Percentiles rank a stretch among this genome's conserved stretches.
Conservation (phyloP, 1,140 invertebrate genomes). For the Hylyphantes graminicola region DNA sequence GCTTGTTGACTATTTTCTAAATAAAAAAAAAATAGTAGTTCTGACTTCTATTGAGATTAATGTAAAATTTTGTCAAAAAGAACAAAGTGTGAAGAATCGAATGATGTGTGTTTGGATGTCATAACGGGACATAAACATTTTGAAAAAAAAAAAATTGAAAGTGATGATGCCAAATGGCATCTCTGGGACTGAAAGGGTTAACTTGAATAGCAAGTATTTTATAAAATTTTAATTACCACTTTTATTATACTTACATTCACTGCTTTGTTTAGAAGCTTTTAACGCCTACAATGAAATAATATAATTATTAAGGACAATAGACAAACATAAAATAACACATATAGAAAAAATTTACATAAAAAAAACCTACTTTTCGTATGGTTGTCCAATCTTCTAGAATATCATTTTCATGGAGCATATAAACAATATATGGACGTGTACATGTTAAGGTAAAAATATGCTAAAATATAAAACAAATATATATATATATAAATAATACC, state of each 20-base stretch:
- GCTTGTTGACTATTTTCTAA: no score
- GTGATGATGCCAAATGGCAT: no score
- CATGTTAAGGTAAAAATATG: conserved; percentile 58
- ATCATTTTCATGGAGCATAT: conserved; percentile 92
- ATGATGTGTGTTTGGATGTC: no score
- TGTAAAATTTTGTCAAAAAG: no score
- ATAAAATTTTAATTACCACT: background rate
- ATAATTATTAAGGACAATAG: conserved; percentile 25
- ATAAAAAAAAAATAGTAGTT: no score
- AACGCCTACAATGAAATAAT: conserved; percentile 62
- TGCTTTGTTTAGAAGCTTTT: conserved; percentile 64
- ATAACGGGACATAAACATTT: no score
- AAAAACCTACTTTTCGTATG: conserved; percentile 81
- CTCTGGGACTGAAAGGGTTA: no score
- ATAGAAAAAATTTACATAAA: background rate
- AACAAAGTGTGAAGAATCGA: no score
- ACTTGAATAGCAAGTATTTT: background rate
- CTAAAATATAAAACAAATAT: no score
- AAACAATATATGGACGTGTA: conserved; percentile 90
- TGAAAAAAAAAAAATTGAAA: no score
- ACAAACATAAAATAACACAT: background rate
- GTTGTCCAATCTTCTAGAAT: conserved; percentile 96
- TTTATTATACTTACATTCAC: conserved; percentile 63
- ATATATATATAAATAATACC: no score
- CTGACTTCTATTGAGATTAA: no score